These are phyloP conservation scores for Mechanitis messenoides DNA, from an alignment of 2,888 invertebrate species.

Conservation along the genomic window DNA sequence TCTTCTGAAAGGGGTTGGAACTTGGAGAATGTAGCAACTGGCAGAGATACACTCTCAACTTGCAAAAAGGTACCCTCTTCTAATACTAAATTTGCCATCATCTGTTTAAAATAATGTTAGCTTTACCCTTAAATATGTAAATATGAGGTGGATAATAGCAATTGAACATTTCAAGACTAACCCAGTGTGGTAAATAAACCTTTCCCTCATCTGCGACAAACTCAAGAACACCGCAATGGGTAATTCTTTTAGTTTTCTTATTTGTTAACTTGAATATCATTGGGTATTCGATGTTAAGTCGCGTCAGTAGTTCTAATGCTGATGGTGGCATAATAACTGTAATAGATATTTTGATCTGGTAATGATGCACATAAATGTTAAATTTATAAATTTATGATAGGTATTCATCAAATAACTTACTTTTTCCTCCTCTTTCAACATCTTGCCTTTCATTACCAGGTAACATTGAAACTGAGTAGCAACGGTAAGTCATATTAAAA, in stretches of 20 bases:
- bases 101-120: slow-evolving; percentile 70
- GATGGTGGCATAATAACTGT: slow-evolving; percentile 98
- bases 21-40: slow-evolving; percentile 96
- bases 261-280: slow-evolving; percentile 98
- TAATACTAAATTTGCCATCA: slow-evolving; percentile 95
- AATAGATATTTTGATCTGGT: slow-evolving; percentile 41
- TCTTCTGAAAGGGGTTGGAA: slow-evolving; percentile 98
- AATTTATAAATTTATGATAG: background rate
- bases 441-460: slow-evolving; percentile 95
- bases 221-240: slow-evolving; percentile 97
- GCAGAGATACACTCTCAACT: slow-evolving; percentile 94
- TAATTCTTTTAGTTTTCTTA: slow-evolving; percentile 86
- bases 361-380: background rate
- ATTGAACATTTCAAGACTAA: slow-evolving; percentile 45
- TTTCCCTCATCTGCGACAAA: slow-evolving; percentile 99
- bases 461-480: slow-evolving; percentile 96
- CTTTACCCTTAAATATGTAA: background rate
- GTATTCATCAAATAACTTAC: slow-evolving; percentile 69
- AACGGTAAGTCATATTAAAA: slow-evolving; percentile 90
- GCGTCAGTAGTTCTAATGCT: slow-evolving; percentile 92
- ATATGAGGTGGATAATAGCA: background rate
- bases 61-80: slow-evolving; percentile 92
- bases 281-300: slow-evolving; percentile 97
- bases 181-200: slow-evolving; percentile 99
- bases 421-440: slow-evolving; percentile 97